A percentile compares a stretch with the other conserved stretches of the same genome.
phyloP scores from a whole-genome alignment of 2,888 invertebrate species.

The Orchesellides sinensis region DNA sequence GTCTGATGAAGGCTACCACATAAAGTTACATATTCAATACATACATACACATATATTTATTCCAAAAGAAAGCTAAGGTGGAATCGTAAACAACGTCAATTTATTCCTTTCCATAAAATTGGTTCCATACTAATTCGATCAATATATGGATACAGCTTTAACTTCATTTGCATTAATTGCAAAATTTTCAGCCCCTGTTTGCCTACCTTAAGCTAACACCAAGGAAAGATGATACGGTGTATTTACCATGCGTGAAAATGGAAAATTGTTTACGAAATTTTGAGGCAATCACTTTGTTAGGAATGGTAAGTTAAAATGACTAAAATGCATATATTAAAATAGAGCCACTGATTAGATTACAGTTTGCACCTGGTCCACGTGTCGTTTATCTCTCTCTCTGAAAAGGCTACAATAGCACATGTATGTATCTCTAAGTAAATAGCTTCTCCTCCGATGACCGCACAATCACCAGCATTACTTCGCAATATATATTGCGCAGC shows the following conservation, averaged over 20 bases:
- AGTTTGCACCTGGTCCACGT: constrained; percentile 68
- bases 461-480: no score
- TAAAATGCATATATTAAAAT: constrained; percentile 54
- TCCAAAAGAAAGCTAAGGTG: constrained; percentile 18
- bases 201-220: neutral
- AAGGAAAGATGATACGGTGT: no score
- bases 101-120: constrained; percentile 59
- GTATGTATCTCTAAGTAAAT: no score
- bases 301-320: no score
- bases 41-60: neutral
- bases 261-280: no score
- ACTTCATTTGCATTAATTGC: constrained; percentile 62
- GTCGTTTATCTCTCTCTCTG: constrained; percentile 4
- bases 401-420: no score
- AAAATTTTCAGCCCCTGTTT: constrained; percentile 29
- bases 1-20: constrained; percentile 41
- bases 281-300: no score
- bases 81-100: constrained; percentile 62
- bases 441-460: no score
- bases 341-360: constrained; percentile 67
- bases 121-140: constrained; percentile 5
- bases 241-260: neutral
- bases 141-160: constrained; percentile 8
- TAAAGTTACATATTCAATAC: neutral
- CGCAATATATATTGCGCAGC: no score